Evolutionary conservation across 2,113 vertebrate genomes (phyloP).

Genomic region (Sylvia atricapilla): DNA sequence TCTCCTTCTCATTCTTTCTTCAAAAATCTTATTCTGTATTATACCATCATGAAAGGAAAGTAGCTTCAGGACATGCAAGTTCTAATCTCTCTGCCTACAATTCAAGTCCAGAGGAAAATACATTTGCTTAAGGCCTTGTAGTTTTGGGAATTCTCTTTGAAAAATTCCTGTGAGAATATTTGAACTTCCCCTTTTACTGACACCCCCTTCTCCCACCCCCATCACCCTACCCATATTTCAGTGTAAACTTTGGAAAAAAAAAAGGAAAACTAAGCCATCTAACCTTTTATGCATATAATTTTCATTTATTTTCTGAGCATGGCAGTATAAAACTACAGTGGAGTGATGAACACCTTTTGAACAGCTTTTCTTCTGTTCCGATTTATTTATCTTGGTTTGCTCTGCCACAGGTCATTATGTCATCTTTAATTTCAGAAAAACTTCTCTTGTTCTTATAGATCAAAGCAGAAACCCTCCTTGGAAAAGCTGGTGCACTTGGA

Average conservation of each 20-base stretch:
- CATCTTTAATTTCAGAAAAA: slow-evolving; percentile 18
- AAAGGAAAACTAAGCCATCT: not conserved
- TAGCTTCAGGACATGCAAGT: not conserved
- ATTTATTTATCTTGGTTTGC: slow-evolving; percentile 30
- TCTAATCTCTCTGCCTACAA: not conserved
- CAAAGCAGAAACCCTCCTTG: not conserved
- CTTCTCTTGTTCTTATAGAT: not conserved
- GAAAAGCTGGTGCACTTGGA: not conserved
- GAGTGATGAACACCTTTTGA: not conserved
- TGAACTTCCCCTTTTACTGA: not conserved
- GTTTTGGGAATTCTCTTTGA: not conserved
- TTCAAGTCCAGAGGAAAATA: not conserved
- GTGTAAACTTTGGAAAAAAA: not conserved
- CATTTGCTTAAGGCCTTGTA: not conserved
- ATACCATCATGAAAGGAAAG: not conserved
- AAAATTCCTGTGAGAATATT: not conserved
- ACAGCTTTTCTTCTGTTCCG: not conserved
- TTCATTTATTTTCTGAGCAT: not conserved
- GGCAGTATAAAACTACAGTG: not conserved
- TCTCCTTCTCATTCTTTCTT: not conserved
- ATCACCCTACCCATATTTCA: not conserved
- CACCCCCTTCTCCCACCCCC: accelerated
- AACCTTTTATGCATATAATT: not conserved
- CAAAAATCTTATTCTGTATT: not conserved
- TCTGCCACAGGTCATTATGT: not conserved